phyloP scores from a whole-genome alignment of 2,113 vertebrate genomes.

The Pygoscelis adeliae region DNA sequence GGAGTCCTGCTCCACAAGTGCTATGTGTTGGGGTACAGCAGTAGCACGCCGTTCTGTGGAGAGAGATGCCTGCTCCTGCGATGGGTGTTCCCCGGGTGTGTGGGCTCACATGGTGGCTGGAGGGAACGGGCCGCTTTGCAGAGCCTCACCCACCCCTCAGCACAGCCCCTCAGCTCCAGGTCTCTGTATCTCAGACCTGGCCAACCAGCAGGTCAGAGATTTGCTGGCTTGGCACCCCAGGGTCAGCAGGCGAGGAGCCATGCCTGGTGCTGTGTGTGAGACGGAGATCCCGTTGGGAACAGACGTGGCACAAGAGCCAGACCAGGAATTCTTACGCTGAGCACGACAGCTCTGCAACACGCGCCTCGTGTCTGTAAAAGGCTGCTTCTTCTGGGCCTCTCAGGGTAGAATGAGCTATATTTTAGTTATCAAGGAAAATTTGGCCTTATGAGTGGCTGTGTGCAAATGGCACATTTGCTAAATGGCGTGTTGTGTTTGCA shows the following conservation, averaged over 20 bases:
- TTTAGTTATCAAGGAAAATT: background rate
- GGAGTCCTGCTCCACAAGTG: background rate
- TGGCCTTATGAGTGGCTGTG: background rate
- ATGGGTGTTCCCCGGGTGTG: background rate
- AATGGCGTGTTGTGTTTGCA: background rate
- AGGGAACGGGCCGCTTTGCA: background rate
- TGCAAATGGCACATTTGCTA: background rate
- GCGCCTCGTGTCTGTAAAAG: fast-evolving
- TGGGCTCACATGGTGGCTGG: fast-evolving
- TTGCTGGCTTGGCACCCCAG: background rate
- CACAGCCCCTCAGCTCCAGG: background rate
- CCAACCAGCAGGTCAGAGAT: background rate
- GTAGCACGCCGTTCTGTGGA: background rate
- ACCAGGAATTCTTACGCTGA: background rate
- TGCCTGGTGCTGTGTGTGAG: background rate
- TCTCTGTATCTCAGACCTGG: background rate
- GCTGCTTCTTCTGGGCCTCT: background rate
- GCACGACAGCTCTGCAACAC: fast-evolving
- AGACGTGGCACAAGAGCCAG: fast-evolving
- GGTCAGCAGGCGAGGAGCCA: background rate
- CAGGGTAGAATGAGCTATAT: background rate
- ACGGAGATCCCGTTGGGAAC: fast-evolving
- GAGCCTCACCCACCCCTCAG: background rate
- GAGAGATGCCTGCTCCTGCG: fast-evolving
- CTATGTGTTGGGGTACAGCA: fast-evolving